phyloP scores from a whole-genome alignment of 2,797 vertebrate species.

The Pangasius djambal region DNA sequence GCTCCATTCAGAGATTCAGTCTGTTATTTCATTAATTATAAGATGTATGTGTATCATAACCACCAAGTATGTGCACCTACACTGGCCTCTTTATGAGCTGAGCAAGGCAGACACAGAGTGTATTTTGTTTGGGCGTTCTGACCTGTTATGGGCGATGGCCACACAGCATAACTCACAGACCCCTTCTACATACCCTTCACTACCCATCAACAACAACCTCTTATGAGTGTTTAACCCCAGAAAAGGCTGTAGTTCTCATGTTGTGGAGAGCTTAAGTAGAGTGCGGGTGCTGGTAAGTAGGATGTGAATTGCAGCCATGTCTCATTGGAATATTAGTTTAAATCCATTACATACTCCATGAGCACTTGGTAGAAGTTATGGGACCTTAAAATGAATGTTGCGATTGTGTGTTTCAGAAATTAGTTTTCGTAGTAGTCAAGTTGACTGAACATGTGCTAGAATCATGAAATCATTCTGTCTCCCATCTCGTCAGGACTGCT shows the following conservation, averaged over 20 bases:
- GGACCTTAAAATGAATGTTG: not conserved
- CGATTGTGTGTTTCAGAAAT: not conserved
- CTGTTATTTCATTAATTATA: conserved; percentile 71
- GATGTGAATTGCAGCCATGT: not conserved
- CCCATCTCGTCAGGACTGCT: not conserved
- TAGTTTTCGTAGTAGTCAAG: not conserved
- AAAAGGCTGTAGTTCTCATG: conserved; percentile 67
- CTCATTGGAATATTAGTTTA: not conserved
- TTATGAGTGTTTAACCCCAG: conserved; percentile 49
- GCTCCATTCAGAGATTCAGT: conserved; percentile 55
- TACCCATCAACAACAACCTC: conserved; percentile 61
- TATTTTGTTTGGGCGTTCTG: conserved; percentile 67
- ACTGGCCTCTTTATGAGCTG: conserved; percentile 67
- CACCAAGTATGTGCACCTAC: conserved; percentile 58
- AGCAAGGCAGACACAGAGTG: conserved; percentile 66
- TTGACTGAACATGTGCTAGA: not conserved
- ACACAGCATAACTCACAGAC: conserved; percentile 67
- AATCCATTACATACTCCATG: not conserved
- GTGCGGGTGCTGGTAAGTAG: not conserved
- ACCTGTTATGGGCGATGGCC: conserved; percentile 67
- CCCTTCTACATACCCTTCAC: conserved; percentile 71
- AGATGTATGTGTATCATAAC: conserved; percentile 61
- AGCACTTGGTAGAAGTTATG: not conserved
- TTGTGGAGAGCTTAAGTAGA: conserved; percentile 5
- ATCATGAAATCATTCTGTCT: not conserved